phyloP scores from a whole-genome alignment of 2,888 invertebrate species.

The Dichetophora obliterata region DNA sequence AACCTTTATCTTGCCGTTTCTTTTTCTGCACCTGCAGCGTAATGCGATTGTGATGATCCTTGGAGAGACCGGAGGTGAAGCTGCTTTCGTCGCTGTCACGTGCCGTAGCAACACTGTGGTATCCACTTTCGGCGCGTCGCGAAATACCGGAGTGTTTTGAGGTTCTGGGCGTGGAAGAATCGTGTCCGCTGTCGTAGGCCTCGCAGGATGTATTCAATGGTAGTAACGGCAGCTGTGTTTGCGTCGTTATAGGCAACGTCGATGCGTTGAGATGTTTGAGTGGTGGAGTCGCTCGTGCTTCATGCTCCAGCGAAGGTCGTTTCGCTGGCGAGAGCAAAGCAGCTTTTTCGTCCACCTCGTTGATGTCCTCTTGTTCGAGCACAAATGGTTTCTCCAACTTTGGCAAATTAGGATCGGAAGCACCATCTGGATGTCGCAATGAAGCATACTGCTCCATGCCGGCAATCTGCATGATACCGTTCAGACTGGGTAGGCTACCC shows the following conservation, averaged over 20 bases:
- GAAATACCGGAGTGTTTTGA: slow-evolving; percentile 86
- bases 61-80: slow-evolving; percentile 77
- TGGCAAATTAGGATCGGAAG: slow-evolving; percentile 89
- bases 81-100: slow-evolving; percentile 91
- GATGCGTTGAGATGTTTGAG: slow-evolving; percentile 57
- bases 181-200: slow-evolving; percentile 87
- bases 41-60: slow-evolving; percentile 67
- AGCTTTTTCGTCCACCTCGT: slow-evolving; percentile 67
- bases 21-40: slow-evolving; percentile 65
- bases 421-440: slow-evolving; percentile 90
- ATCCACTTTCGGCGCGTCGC: slow-evolving; percentile 88
- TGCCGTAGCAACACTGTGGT: slow-evolving; percentile 84
- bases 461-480: slow-evolving; percentile 75
- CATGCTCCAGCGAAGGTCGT: slow-evolving; percentile 60
- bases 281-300: slow-evolving; percentile 48
- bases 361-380: slow-evolving; percentile 59
- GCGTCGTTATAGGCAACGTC: slow-evolving; percentile 62
- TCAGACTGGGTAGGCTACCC: slow-evolving; percentile 73
- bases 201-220: slow-evolving; percentile 70
- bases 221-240: slow-evolving; percentile 66
- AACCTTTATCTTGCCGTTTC: slow-evolving; percentile 80
- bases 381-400: slow-evolving; percentile 65
- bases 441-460: slow-evolving; percentile 77
- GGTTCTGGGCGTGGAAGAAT: slow-evolving; percentile 85
- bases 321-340: slow-evolving; percentile 59